Base-by-base conservation (phyloP, 2,888 invertebrate genomes). In the Lypha dubia region DNA sequence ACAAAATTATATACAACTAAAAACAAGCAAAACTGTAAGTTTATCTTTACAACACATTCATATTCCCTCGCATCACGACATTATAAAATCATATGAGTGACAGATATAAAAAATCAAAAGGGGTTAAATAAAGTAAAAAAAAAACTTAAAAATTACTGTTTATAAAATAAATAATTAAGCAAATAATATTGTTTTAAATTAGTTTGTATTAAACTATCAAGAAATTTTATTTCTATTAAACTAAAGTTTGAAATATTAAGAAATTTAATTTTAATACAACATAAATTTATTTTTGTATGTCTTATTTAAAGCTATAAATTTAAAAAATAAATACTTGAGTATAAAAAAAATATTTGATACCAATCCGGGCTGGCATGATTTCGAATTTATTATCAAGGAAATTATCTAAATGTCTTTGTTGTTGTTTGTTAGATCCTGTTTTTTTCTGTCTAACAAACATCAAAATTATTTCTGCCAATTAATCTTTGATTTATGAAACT, bases 401-500 rank as follows among this genome's bases (percentile, higher is more conserved):
- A 56, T 73, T 38, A 53, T 75, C 20, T 56, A 11, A 63, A 53
- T 15, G 15, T 74, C 63, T 74, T 17, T 63, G 28, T 51, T 49
- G 28, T 73, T 22, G 22, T 49, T 62, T 63, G 41, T 63, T 74
- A 3, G n/a, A 17, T 51, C 28, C 35, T 9, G 0, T 49, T 49
- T 22, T 51, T 24, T 17, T 51, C 0, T 6, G n/a, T n/a, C n/a
- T 20, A 35, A 11, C 41, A 3, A 41, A 62, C 5, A 9, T 51
- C 15, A 15, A 11, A 15, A 17, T 32, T 3, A 24, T n/a, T 70
- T 53, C 1, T 9, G 35, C 17, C 58, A 63, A 53, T 38, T 28
- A 74, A 20, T 41, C n/a, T 56, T 75, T 65, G 74, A 75, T 56
- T 65, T 60, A 60, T 71, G 13, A 15, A 35, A 24, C 1, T 17